These are phyloP conservation scores for Tetranychus truncatus DNA, from an alignment of 2,888 invertebrate genomes.

Conservation along the genomic window DNA sequence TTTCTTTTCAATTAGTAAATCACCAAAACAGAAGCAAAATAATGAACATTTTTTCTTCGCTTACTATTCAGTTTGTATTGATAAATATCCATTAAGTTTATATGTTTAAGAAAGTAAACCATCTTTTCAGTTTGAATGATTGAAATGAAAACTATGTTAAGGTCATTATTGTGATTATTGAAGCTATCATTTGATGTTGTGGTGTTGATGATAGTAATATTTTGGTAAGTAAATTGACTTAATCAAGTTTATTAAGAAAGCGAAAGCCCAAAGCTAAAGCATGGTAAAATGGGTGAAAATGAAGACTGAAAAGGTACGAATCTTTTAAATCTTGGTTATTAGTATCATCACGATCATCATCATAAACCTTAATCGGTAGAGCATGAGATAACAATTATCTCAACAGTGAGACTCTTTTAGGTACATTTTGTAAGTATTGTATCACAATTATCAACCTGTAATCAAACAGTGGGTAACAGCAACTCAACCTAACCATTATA, in stretches of 20 bases:
- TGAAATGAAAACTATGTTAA: neutral
- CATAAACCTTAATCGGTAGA: neutral
- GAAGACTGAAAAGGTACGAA: neutral
- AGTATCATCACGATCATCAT: constrained; percentile 5
- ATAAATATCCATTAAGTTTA: too few species aligned
- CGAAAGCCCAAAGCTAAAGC: neutral
- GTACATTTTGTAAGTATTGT: neutral
- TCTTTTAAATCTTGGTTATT: neutral
- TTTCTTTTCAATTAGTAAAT: neutral
- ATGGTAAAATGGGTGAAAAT: neutral
- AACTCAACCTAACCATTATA: neutral
- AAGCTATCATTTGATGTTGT: constrained; percentile 4
- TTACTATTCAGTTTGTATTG: too few species aligned
- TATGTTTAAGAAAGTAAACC: neutral
- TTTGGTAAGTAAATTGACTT: neutral
- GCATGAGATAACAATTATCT: neutral
- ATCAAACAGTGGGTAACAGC: neutral
- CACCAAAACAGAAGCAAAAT: neutral
- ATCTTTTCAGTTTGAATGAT: neutral
- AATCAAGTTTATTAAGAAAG: neutral
- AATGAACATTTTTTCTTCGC: neutral
- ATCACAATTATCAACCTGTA: neutral
- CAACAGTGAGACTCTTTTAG: neutral
- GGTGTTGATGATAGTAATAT: neutral
- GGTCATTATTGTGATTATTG: neutral